Evolutionary conservation across 2,797 vertebrate genomes (phyloP), one percentile per base, ranked within the genome.

Genomic region (Amblyraja radiata): DNA sequence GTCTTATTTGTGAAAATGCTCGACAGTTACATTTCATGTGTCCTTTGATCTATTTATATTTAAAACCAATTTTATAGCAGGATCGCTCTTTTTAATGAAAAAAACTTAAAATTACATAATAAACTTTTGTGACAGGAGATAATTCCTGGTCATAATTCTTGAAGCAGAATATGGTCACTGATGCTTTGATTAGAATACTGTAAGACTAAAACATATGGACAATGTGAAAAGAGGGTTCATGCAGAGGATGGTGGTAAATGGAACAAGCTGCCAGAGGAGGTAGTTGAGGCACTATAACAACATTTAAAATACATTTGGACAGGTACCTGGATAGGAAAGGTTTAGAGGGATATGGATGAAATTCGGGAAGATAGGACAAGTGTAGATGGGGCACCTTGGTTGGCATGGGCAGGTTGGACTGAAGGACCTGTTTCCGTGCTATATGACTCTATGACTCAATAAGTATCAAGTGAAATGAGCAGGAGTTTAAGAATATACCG

Each of bases 11-110:
- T 86, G 63, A 86, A 86, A 28, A 65, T 28, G 16, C 58, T 61
- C 63, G 61, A 86, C 63, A 86, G 83, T 86, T 86, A 86, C 63
- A 86, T 61, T 58, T 65, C 83, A 86, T 86, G 13, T 32, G 6
- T 63, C 58, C 61, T 86, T 86, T 86, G 83, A 86, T 86, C 61
- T 54, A 54, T 54, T 54, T 54, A 86, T 65, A 16, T 32, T 14
- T 14, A 63, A 14, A 71, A 61, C 28, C 16, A 63, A 86, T 86
- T 65, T 86, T 65, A 86, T n/a, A 86, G 83, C 83, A 86, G 58
- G 14, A 14, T n/a, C 8, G 9, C 5, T 5, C 32, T 63, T 86
- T 84, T 61, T 28, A 77, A 84, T 28, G 46, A 14, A 71, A 71
- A 71, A 14, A 71, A 86, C 63, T 28, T 61, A 86, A 65, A 86